Percentiles rank a stretch among this genome's conserved stretches.
phyloP scores from a whole-genome alignment of 2,113 vertebrate genomes.

The Triplophysa siluroides region DNA sequence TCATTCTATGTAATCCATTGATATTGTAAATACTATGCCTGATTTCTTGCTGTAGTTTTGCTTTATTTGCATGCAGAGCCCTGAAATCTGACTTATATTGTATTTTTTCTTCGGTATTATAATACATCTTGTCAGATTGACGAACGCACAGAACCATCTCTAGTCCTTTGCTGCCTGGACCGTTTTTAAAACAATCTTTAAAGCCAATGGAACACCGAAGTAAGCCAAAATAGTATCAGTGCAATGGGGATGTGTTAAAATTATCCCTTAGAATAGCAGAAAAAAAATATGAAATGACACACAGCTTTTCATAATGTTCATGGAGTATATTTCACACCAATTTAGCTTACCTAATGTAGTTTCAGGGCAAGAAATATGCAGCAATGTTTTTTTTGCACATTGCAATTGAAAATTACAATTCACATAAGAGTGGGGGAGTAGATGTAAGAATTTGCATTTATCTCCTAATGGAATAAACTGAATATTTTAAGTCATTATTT shows the following conservation, averaged over 20 bases:
- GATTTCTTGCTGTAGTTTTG: not conserved
- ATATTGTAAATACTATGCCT: not conserved
- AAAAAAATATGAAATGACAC: not conserved
- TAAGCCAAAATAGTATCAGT: not conserved
- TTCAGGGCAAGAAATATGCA: slow-evolving; percentile 18
- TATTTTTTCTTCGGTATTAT: too few species aligned
- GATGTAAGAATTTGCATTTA: slow-evolving; percentile 20
- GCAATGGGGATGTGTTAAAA: not conserved
- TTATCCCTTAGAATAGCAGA: not conserved
- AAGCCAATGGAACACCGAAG: not conserved
- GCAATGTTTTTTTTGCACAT: not conserved
- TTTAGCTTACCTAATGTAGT: slow-evolving; percentile 13
- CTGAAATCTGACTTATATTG: too few species aligned
- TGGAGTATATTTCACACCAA: slow-evolving; percentile 38
- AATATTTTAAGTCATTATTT: not conserved
- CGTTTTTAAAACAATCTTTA: slow-evolving; percentile 10
- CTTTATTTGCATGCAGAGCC: not conserved
- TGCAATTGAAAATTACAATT: slow-evolving; percentile 29
- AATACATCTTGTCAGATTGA: not conserved
- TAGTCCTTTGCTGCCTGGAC: slow-evolving; percentile 17
- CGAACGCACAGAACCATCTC: not conserved
- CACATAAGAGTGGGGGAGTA: not conserved
- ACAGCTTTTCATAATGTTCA: not conserved
- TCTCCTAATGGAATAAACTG: slow-evolving; percentile 19
- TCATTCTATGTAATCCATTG: not conserved